Conservation (phyloP, 2,888 invertebrate species). For the Empis livida region DNA sequence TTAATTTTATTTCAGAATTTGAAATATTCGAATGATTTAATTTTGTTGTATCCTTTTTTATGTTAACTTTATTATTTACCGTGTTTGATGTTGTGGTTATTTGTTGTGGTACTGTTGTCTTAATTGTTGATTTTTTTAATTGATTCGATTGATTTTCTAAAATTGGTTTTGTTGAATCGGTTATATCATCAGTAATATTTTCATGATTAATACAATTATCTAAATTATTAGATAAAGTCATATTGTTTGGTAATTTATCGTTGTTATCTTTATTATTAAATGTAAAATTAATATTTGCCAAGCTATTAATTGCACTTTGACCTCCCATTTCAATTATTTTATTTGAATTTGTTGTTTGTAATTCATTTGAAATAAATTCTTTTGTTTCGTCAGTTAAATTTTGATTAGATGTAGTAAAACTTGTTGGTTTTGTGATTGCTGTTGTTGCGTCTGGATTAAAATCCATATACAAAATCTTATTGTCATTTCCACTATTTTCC, state of each 20-base stretch:
- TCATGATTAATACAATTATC: slow-evolving; percentile 8
- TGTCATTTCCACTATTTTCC: slow-evolving; percentile 4
- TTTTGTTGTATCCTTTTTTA: no score
- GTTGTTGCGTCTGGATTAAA: slow-evolving; percentile 13
- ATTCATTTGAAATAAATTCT: slow-evolving; percentile 3
- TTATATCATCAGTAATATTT: slow-evolving; percentile 2
- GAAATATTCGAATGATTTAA: no score
- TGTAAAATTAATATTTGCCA: no score
- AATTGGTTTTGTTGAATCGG: slow-evolving; percentile 6
- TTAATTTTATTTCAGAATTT: no score
- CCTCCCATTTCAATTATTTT: no score
- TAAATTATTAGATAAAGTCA: slow-evolving; percentile 11
- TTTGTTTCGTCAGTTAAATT: slow-evolving; percentile 2
- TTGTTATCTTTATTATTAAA: no score
- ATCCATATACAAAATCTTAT: slow-evolving; percentile 15
- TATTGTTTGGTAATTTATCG: slow-evolving; percentile 6
- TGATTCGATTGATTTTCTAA: background rate
- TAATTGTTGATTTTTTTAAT: slow-evolving; percentile 2
- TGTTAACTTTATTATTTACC: no score
- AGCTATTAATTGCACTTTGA: slow-evolving; percentile 13
- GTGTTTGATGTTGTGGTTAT: slow-evolving; percentile 9
- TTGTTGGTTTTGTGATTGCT: background rate
- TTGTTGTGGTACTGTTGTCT: slow-evolving; percentile 7
- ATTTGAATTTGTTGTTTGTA: background rate
- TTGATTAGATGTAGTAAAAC: background rate